Percentiles rank a stretch among this genome's conserved stretches.
Evolutionary conservation across 2,113 vertebrate genomes (phyloP).

Genomic region (Laticauda colubrina): DNA sequence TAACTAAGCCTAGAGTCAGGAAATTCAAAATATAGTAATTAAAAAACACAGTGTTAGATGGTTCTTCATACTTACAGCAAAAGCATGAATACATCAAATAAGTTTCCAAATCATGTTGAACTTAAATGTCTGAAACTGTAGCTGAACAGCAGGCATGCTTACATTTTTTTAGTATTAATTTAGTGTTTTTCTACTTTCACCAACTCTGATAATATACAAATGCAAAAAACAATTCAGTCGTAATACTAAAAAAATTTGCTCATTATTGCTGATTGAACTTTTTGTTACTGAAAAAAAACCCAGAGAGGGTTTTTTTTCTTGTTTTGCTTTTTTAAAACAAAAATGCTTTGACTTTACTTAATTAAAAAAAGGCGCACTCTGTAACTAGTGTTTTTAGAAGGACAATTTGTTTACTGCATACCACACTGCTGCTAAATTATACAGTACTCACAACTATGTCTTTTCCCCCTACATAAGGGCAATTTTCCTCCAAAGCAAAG

Average conservation of each 20-base stretch:
- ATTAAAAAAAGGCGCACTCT: neutral
- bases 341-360: neutral
- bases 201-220: neutral
- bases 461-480: neutral
- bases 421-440: neutral
- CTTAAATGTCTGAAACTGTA: constrained; percentile 8
- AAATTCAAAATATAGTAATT: neutral
- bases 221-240: neutral
- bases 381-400: constrained; percentile 1
- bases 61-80: constrained; percentile 49
- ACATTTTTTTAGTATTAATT: neutral
- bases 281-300: neutral
- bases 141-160: neutral
- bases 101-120: constrained; percentile 22
- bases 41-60: constrained; percentile 42
- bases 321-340: neutral
- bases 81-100: constrained; percentile 47
- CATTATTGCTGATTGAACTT: neutral
- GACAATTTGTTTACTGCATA: constrained; percentile 8
- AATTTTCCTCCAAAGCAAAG: constrained; percentile 5
- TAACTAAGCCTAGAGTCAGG: neutral
- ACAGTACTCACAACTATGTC: neutral
- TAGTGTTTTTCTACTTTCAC: neutral
- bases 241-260: neutral
- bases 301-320: neutral